phyloP scores from a whole-genome alignment of 2,113 vertebrate species.

The Lasiurus cinereus region DNA sequence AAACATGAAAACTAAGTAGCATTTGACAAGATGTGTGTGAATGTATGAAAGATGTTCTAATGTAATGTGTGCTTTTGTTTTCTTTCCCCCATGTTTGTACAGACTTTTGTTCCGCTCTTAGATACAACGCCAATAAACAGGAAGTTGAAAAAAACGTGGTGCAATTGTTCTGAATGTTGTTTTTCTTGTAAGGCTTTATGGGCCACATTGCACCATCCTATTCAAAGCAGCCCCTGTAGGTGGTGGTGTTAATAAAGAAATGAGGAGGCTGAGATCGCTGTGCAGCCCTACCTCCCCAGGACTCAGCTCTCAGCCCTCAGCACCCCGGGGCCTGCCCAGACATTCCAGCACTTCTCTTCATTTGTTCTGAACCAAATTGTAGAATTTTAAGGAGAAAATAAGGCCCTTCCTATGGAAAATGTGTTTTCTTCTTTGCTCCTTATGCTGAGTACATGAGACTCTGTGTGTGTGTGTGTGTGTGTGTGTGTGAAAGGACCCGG shows the following conservation, averaged over 20 bases:
- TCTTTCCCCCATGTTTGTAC: slow-evolving; percentile 50
- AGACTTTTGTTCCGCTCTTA: slow-evolving; percentile 78
- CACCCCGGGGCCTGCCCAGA: neutral
- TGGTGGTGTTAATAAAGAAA: slow-evolving; percentile 85
- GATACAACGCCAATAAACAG: slow-evolving; percentile 84
- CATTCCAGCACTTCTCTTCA: neutral
- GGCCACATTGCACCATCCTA: neutral
- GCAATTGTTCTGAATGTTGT: slow-evolving; percentile 76
- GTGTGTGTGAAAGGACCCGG: neutral
- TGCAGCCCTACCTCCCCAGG: neutral
- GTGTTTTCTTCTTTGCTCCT: slow-evolving; percentile 43
- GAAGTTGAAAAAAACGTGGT: slow-evolving; percentile 79
- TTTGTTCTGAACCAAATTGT: slow-evolving; percentile 16
- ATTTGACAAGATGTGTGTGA: neutral
- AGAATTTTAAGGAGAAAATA: slow-evolving; percentile 38
- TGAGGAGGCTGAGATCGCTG: neutral
- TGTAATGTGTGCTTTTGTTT: neutral
- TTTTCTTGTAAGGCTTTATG: slow-evolving; percentile 50
- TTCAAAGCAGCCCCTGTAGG: slow-evolving; percentile 81
- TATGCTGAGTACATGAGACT: neutral
- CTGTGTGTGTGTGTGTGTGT: slow-evolving; percentile 20
- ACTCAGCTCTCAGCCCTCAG: neutral
- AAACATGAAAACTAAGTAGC: neutral
- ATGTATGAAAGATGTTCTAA: neutral
- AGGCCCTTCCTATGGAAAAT: slow-evolving; percentile 38